phyloP scores from a whole-genome alignment of 2,113 vertebrate species.

The cat (Felis catus) region DNA sequence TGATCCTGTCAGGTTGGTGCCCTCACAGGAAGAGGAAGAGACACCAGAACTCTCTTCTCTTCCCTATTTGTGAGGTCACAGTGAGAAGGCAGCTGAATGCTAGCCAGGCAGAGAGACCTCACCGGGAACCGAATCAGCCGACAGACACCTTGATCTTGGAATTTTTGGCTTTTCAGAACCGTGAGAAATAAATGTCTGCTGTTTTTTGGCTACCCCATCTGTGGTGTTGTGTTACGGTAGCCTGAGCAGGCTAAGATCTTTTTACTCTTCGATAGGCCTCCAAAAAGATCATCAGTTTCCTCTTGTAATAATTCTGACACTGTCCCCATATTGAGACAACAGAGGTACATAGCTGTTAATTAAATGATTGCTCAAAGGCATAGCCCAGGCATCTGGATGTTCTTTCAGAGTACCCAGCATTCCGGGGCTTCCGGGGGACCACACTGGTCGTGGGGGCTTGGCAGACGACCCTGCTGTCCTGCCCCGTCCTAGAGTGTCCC shows the following conservation, averaged over 20 bases:
- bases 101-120: neutral
- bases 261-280: neutral
- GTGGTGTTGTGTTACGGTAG: neutral
- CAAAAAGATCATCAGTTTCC: neutral
- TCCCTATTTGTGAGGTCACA: neutral
- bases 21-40: neutral
- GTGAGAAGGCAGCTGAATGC: neutral
- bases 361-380: neutral
- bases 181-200: neutral
- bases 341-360: neutral
- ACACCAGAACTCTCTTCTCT: neutral
- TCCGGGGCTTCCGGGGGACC: neutral
- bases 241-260: neutral
- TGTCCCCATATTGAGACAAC: neutral
- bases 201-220: neutral
- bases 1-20: neutral
- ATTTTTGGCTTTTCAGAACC: neutral
- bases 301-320: neutral
- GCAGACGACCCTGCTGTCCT: neutral
- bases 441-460: neutral
- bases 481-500: neutral
- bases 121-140: neutral
- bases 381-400: neutral
- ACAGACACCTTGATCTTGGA: neutral
- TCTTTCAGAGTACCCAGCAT: neutral